Percentiles rank a stretch among this genome's conserved stretches.
Conservation (phyloP, 2,113 vertebrate species). For the Lagopus leucura region DNA sequence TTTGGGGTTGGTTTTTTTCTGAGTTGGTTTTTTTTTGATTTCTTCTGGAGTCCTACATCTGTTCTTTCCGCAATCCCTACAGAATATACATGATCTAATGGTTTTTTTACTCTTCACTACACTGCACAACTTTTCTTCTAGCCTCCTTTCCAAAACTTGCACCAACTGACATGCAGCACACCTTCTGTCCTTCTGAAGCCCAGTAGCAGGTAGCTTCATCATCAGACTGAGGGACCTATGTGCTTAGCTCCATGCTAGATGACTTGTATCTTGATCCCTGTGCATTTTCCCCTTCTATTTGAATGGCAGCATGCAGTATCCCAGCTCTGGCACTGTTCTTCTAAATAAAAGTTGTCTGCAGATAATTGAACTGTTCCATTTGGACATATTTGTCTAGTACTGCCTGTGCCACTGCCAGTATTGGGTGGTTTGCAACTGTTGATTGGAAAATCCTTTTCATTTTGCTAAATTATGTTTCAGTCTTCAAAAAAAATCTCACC, state of each 20-base stretch:
- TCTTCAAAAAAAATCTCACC: neutral
- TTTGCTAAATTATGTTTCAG: neutral
- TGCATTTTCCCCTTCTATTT: neutral
- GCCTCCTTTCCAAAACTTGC: neutral
- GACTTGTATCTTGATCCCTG: neutral
- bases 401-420: neutral
- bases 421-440: fast-evolving
- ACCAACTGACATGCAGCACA: neutral
- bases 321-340: neutral
- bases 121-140: neutral
- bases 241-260: neutral
- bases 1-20: no score
- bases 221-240: neutral
- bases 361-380: neutral
- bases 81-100: neutral
- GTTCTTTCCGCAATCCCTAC: neutral
- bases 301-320: neutral
- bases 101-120: neutral
- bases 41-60: neutral
- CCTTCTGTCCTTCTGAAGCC: neutral
- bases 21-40: neutral
- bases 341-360: neutral
- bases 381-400: fast-evolving
- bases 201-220: neutral
- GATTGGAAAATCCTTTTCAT: neutral